Percentiles rank a stretch among this genome's conserved stretches.
Conservation (phyloP, 2,888 invertebrate species). For the Drosophila gaucha region DNA sequence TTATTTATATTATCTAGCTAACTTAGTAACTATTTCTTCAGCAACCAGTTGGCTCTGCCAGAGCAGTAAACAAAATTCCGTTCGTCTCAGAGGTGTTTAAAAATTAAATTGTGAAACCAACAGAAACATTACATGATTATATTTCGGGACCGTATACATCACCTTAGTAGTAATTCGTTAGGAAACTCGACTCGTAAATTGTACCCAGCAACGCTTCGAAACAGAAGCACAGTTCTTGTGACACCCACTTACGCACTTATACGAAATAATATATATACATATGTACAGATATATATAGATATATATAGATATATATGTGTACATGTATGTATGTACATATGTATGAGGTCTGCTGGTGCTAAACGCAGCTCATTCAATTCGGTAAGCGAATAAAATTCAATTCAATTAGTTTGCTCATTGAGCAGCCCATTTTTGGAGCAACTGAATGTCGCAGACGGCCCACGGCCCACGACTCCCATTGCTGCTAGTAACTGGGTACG, state of each 20-base stretch:
- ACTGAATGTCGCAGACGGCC: slow-evolving; percentile 50
- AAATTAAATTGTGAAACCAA: slow-evolving; percentile 10
- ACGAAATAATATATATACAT: neutral
- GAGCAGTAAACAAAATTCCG: neutral
- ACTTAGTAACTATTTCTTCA: too few relatives aligned
- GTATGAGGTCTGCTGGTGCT: slow-evolving; percentile 4
- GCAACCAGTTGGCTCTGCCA: slow-evolving; percentile 16
- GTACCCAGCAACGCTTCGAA: neutral
- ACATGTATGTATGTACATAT: neutral
- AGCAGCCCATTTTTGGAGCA: slow-evolving; percentile 65
- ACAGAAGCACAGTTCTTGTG: neutral
- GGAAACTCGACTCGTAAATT: neutral
- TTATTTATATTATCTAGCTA: too few relatives aligned
- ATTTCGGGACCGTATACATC: slow-evolving; percentile 1
- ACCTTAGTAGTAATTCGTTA: neutral
- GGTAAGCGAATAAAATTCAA: slow-evolving; percentile 53
- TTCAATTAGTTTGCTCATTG: slow-evolving; percentile 71
- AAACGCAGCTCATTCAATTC: slow-evolving; percentile 26
- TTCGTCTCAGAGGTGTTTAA: neutral
- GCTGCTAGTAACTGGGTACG: slow-evolving; percentile 48
- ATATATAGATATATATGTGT: neutral
- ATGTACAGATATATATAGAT: neutral
- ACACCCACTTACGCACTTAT: neutral
- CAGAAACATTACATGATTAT: neutral
- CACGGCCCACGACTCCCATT: slow-evolving; percentile 32